Base-by-base conservation (phyloP, 2,888 invertebrate species). In the Metellina segmentata region DNA sequence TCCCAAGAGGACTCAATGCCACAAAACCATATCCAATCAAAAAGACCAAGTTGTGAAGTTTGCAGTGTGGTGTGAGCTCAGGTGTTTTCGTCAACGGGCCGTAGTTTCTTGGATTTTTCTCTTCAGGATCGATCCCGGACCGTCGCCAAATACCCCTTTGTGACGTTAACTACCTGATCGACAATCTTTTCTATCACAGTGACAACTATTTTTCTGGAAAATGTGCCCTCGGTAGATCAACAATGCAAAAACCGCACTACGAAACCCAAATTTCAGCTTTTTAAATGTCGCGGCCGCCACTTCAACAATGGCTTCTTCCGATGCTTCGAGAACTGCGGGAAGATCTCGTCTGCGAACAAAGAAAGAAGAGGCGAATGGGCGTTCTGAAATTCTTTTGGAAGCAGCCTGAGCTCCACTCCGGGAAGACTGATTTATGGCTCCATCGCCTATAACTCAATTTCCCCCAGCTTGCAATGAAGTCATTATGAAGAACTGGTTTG, bases 401-500 rank as follows among this genome's bases (percentile, higher is more conserved):
- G 34, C 34, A 34, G 34, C 61, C 16, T 11, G 61, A 61, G 16
- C 61, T 61, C 52, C 71, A 34, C 52, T 69, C 53, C 71, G 34
- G 72, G 61, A 51, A 75, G 91, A n/a, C 87, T 91, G 91, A 91
- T 91, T 91, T 91, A 91, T 91, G 91, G 91, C 34, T 71, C 88
- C 75, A 69, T 20, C 88, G 79, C 82, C 91, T 92, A 92, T 92
- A 92, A 92, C 91, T 92, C 91, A 92, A 92, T 92, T 89, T 91
- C 83, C 90, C 91, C 87, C 90, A 53, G 61, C 82, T 78, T 51
- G 88, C 88, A 89, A 92, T 92, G 91, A 92, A 92, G 91, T 92
- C 88, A 92, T 92, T 92, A 92, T 89, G 91, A 78, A 85, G 91
- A 92, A 92, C 91, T 89, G 91, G 91, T 92, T 92, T 92, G 74